Base-by-base conservation (phyloP, 2,888 invertebrate species). In the Lasiommata megera region DNA sequence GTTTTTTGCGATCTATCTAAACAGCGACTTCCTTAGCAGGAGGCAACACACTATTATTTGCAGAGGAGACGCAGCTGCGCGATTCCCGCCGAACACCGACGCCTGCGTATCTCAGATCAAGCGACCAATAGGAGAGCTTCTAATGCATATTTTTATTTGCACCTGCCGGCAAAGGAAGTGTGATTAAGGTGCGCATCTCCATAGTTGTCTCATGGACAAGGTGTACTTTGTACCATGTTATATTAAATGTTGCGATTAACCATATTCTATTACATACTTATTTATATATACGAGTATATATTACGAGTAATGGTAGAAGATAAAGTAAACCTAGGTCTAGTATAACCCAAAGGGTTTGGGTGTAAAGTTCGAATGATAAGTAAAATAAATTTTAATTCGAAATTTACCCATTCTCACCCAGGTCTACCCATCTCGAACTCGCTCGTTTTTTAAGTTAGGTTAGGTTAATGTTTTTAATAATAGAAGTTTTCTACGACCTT, bases 161-260 rank as follows among this genome's bases (percentile, higher is more conserved):
- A 88, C 87, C 88, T 88, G 88, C 81, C 79, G 66, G 60, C 64
- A 74, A 76, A 84, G 86, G 88, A 87, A 86, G 83, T 63, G 50
- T 54, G 43, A 56, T 58, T 61, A 61, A 60, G 61, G 60, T 54
- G 63, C 56, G 51, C 56, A 56, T 62, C 48, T 59, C 48, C 40
- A 62, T 54, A 37, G 37, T 41, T 46, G 23, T 31, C 51, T 51
- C 48, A 40, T 6, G 38, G 29, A n/a, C 38, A 51, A 7, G 16
- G 38, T 14, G 51, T 28, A 51, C 16, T 51, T 51, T 51, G 38
- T 40, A 40, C 16, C 38, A 28, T 29, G 51, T 34, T 37, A 14
- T 50, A 18, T 50, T 37, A 37, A 38, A 46, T 46, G 46, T 11
- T 17, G 46, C 31, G 46, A 46, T 46, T 31, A 29, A 46, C 31